A percentile compares a stretch with the other conserved stretches of the same genome.
Conservation (phyloP, 1,140 invertebrate species). For the Eumaeus atala region DNA sequence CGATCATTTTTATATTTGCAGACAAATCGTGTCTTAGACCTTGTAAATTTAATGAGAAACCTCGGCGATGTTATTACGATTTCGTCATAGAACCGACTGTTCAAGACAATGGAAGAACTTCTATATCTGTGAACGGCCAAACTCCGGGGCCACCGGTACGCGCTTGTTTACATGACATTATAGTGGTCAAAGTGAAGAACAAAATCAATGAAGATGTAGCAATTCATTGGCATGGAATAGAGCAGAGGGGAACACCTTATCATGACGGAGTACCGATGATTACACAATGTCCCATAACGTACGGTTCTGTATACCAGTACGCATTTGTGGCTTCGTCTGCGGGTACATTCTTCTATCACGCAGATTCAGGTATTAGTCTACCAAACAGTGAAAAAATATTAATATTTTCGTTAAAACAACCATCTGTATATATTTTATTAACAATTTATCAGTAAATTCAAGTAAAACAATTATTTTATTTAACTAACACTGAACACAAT, state of each 20-base stretch:
- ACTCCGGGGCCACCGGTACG: slow-evolving; percentile 88
- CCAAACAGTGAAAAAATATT: not conserved
- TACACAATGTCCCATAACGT: slow-evolving; percentile 85
- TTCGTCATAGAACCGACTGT: slow-evolving; percentile 53
- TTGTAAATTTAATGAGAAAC: slow-evolving; percentile 70
- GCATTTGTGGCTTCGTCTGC: slow-evolving; percentile 79
- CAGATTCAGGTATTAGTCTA: slow-evolving; percentile 74
- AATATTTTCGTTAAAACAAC: not conserved
- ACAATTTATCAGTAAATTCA: too few relatives aligned
- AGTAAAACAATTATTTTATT: too few relatives aligned
- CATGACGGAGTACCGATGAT: slow-evolving; percentile 88
- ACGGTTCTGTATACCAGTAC: slow-evolving; percentile 83
- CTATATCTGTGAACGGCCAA: slow-evolving; percentile 82
- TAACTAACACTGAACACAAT: too few relatives aligned
- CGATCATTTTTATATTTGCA: slow-evolving; percentile 31
- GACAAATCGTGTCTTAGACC: slow-evolving; percentile 64
- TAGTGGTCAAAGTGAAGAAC: slow-evolving; percentile 88
- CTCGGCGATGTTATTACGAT: slow-evolving; percentile 52
- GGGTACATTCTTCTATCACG: slow-evolving; percentile 83
- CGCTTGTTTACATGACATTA: slow-evolving; percentile 88
- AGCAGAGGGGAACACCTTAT: slow-evolving; percentile 81
- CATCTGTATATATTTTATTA: too few relatives aligned
- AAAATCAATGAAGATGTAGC: slow-evolving; percentile 79
- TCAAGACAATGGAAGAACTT: slow-evolving; percentile 37
- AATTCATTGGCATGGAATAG: slow-evolving; percentile 87